Base-by-base conservation (phyloP, 2,888 invertebrate species). In the Danaus chrysippus region DNA sequence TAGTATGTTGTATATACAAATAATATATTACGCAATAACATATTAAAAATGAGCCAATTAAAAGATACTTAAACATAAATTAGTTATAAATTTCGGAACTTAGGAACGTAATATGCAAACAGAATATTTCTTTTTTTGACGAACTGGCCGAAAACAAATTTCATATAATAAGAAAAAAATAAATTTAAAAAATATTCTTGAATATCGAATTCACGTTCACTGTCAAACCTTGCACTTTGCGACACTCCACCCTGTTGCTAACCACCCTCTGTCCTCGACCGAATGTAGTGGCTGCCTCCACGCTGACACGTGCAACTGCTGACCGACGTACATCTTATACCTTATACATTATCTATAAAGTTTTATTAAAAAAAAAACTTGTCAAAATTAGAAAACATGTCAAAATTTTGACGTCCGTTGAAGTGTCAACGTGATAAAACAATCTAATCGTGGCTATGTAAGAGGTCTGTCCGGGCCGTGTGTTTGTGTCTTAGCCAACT, bases 281-380 rank as follows among this genome's bases (percentile, higher is more conserved):
- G 53, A 71, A 68, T 58, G 65, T 62, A 60, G 64, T 65, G 72
- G 76, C 71, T 65, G 62, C 70, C 70, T 69, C 62, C 65, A 67
- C 67, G 65, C 71, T 70, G 64, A 65, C 59, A 68, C 71, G 69
- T 72, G 76, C 76, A 74, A 70, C 63, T 57, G 15, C 56, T 57
- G 52, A 44, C 53, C 56, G 10, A 56, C 63, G 62, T 68, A 56
- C 57, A 65, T 62, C 66, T 17, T 17, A 17, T 61, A 54, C 69
- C 23, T 34, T 34, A 23, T 23, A 23, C 23, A 23, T 23, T 23
- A 34, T 34, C 23, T 34, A 6, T 34, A 34, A 34, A 8, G 2
- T 34, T 5, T 5, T 34, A 34, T 34, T 34, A 34, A 34, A 34
- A 34, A 34, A 34, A 34, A 34, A 34, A 34, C 23, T 23, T 23